Evolutionary conservation across 64 coral and sea anemone species (phyloP).

Genomic region (Pocillopora verrucosa): DNA sequence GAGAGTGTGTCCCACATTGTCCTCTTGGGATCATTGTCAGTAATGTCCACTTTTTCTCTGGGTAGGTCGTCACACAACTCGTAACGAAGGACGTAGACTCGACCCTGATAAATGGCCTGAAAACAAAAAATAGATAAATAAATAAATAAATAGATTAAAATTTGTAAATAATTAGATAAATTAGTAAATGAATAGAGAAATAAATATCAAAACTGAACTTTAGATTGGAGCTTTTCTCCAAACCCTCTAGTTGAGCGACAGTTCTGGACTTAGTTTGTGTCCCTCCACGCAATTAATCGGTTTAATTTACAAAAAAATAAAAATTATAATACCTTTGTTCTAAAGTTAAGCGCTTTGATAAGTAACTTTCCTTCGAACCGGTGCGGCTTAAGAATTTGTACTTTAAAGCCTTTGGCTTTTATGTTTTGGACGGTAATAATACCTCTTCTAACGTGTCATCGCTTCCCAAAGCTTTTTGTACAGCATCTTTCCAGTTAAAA

Average conservation of each 20-base stretch:
- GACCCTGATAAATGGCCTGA: constrained; percentile 47
- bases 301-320: too few species aligned
- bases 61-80: constrained; percentile 32
- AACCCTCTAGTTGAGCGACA: too few species aligned
- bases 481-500: constrained; percentile 19
- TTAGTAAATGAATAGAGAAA: neutral
- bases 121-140: neutral
- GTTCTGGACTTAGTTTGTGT: too few species aligned
- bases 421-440: neutral
- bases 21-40: constrained; percentile 39
- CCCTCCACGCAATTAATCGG: too few species aligned
- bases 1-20: constrained; percentile 39
- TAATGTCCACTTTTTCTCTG: constrained; percentile 24
- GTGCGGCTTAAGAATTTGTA: neutral
- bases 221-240: too few species aligned
- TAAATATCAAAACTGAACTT: too few species aligned
- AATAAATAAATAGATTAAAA: neutral
- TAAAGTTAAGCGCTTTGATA: too few species aligned
- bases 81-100: constrained; percentile 49
- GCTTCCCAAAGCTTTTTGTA: neutral
- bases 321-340: too few species aligned
- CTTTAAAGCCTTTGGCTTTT: too few species aligned
- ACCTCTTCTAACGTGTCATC: neutral
- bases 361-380: neutral
- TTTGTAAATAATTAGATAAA: neutral